Percentiles rank a stretch among this genome's conserved stretches.
Conservation (phyloP, 2,888 invertebrate genomes). For the Notodonta dromedarius region DNA sequence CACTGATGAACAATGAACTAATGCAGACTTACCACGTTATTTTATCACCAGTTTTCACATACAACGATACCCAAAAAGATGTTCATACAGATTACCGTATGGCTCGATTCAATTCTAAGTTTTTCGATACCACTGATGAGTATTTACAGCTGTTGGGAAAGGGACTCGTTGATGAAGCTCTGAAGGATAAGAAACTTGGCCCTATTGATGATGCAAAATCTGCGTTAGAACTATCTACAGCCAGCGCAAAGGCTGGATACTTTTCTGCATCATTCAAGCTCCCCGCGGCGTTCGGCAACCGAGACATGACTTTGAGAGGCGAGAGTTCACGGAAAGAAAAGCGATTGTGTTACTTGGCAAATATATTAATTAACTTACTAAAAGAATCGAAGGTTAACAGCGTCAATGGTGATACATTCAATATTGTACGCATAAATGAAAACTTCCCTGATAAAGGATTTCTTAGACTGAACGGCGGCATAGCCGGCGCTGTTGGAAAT, state of each 20-base stretch:
- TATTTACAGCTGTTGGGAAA: not conserved
- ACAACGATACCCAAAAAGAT: no score
- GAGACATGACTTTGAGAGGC: not conserved
- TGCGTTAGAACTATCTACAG: no score
- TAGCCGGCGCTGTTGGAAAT: conserved; percentile 3
- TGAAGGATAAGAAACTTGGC: not conserved
- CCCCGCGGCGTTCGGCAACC: not conserved
- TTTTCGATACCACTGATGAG: not conserved
- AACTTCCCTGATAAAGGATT: not conserved
- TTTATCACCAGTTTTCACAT: not conserved
- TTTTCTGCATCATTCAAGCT: not conserved
- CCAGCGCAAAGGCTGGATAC: no score
- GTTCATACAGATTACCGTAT: not conserved
- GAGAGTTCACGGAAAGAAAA: not conserved
- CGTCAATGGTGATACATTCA: not conserved
- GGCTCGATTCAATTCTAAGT: not conserved
- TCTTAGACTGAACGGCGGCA: not conserved
- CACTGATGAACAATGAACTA: not conserved
- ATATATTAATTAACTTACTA: not conserved
- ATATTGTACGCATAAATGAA: not conserved
- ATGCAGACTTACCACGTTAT: not conserved
- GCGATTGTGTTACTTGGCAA: not conserved
- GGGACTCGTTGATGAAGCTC: not conserved
- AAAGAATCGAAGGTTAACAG: not conserved
- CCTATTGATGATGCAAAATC: no score